phyloP scores from a whole-genome alignment of 2,797 vertebrate genomes.

The Orientallactaga sibirica region DNA sequence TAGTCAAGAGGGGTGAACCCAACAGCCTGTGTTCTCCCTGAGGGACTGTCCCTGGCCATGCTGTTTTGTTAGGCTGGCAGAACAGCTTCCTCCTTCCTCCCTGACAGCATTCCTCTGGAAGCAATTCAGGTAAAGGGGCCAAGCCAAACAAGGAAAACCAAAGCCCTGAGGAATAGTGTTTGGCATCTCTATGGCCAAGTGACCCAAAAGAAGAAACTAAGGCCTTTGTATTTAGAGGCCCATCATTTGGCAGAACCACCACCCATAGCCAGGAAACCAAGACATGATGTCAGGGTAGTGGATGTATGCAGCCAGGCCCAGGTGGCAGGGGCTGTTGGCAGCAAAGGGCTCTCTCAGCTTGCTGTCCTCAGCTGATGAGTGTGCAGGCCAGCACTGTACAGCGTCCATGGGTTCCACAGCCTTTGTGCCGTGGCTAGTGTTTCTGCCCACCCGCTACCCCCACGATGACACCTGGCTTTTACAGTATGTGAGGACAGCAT shows the following conservation, averaged over 20 bases:
- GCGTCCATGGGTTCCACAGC: neutral
- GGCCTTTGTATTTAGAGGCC: neutral
- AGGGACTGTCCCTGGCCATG: neutral
- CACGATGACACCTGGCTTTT: neutral
- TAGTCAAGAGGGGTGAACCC: neutral
- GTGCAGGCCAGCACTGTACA: neutral
- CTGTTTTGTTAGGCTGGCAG: slow-evolving; percentile 4
- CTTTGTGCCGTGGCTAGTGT: neutral
- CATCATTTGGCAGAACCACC: neutral
- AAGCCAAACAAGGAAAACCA: slow-evolving; percentile 38
- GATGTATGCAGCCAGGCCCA: neutral
- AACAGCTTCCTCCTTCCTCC: slow-evolving; percentile 30
- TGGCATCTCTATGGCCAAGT: neutral
- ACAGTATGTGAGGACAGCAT: neutral
- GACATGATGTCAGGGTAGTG: neutral
- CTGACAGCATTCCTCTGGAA: slow-evolving; percentile 54
- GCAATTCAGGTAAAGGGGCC: slow-evolving; percentile 51
- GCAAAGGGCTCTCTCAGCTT: neutral
- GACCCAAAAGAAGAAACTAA: neutral
- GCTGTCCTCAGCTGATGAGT: neutral
- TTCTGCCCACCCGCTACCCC: neutral
- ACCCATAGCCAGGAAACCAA: neutral
- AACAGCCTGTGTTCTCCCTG: neutral
- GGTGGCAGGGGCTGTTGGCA: neutral
- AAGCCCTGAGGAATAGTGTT: slow-evolving; percentile 13